Evolutionary conservation across 2,888 invertebrate species (phyloP).

Genomic region (Nipponacmea schrenckii): DNA sequence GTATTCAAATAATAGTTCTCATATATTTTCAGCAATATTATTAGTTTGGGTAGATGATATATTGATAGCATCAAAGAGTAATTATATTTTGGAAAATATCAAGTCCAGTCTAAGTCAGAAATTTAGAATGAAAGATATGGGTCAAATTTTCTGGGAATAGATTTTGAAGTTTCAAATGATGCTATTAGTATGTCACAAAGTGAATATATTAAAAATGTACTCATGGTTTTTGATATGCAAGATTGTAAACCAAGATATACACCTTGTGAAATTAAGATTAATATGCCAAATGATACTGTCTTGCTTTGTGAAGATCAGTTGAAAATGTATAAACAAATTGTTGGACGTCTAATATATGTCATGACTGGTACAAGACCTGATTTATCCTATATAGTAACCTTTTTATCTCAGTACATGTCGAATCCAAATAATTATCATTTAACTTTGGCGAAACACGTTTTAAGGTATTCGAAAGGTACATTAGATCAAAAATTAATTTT

Average conservation of each 20-base stretch:
- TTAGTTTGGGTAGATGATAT: constrained; percentile 26
- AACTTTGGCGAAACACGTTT: constrained; percentile 17
- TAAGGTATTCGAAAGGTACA: constrained; percentile 20
- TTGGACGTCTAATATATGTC: constrained; percentile 19
- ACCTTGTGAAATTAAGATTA: constrained; percentile 10
- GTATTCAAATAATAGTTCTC: not conserved
- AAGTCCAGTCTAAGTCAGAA: constrained; percentile 10
- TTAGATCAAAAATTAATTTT: constrained; percentile 5
- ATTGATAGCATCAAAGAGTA: constrained; percentile 11
- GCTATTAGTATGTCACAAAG: constrained; percentile 13
- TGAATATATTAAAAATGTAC: constrained; percentile 5
- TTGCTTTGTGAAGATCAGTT: not conserved
- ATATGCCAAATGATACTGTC: not conserved
- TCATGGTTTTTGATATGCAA: constrained; percentile 2
- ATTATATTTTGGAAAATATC: not conserved
- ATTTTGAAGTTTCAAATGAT: constrained; percentile 9
- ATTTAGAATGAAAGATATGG: constrained; percentile 18
- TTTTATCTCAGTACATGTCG: constrained; percentile 17
- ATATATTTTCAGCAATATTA: constrained; percentile 7
- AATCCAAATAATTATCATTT: constrained; percentile 12
- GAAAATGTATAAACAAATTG: constrained; percentile 11
- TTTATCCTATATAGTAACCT: constrained; percentile 16
- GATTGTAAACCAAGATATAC: constrained; percentile 19
- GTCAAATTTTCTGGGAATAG: constrained; percentile 19
- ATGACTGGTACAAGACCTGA: constrained; percentile 23